Base-by-base conservation (phyloP, 2,888 invertebrate species). In the Callyntrura sp. region DNA sequence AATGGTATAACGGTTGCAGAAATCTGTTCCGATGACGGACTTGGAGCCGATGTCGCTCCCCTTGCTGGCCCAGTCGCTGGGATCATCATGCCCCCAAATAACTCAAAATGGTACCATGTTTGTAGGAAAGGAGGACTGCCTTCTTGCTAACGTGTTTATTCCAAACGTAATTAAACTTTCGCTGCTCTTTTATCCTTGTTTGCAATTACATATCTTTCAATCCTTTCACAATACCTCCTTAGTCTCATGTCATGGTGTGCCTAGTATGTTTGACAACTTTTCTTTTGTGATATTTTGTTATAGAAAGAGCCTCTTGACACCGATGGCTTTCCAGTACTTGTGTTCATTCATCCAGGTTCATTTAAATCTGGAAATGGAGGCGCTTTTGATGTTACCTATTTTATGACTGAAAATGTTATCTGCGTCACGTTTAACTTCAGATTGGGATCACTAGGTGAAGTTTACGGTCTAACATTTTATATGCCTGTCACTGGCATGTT, bases 391-490 rank as follows among this genome's bases (percentile, higher is more conserved):
- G 84, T 88, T 11, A 62, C 78, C 17, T 91, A 90, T 57, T 90
- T 91, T 35, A 91, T 91, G 91, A 81, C 78, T 57, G 87, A 91
- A 51, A 90, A 85, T 28, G 90, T 91, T 1, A 90, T 91, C 45
- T 73, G 81, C 12, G 85, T 70, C 0, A 91, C 90, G 0, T 76
- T 91, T 20, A 91, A 91, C 76, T 91, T 84, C 60, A 62, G 91
- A 73, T 57, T 91, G 11, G 90, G 90, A 45, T 89, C 90, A n/a
- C 55, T 91, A n/a, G 91, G 91, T 91, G 28, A 43, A 43, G 45
- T 28, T 20, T 11, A 9, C 5, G 12, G 17, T 25, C 25, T n/a
- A n/a, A 48, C 17, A 45, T 45, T 11, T 45, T 76, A n/a, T 20
- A 51, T 73, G 12, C 17, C n/a, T 48, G 62, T 17, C 2, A 2